Conservation (phyloP, 2,888 invertebrate species). For the Julus scandinavius region DNA sequence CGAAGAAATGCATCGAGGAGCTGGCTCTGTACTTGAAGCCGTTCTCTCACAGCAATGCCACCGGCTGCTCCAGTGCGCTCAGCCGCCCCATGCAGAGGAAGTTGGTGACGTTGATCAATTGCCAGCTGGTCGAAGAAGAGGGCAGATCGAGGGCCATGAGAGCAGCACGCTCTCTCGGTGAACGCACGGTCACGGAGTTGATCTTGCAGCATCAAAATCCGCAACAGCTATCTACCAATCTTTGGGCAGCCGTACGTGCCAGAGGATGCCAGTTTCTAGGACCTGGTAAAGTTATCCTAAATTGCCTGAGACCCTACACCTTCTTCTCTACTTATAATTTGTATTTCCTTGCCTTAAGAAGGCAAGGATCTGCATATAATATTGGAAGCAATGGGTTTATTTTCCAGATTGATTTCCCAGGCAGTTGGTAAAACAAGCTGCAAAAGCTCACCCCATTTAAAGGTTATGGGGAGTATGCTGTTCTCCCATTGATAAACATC, state of each 20-base stretch:
- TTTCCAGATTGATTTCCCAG: no score
- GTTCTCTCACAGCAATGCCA: slow-evolving; percentile 71
- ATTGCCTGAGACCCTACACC: not conserved
- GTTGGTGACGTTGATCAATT: slow-evolving; percentile 89
- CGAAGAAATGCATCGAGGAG: slow-evolving; percentile 86
- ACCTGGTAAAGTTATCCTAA: slow-evolving; percentile 71
- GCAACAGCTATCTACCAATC: slow-evolving; percentile 89
- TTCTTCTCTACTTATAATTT: no score
- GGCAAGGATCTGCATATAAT: no score
- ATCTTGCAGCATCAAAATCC: slow-evolving; percentile 96
- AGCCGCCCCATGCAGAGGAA: slow-evolving; percentile 97
- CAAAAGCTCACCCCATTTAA: no score
- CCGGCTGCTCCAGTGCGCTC: slow-evolving; percentile 66
- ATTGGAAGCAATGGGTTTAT: no score
- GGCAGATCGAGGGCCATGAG: slow-evolving; percentile 68
- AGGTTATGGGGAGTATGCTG: no score
- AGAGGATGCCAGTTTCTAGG: slow-evolving; percentile 98
- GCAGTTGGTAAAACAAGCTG: no score
- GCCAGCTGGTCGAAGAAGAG: slow-evolving; percentile 91
- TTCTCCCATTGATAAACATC: no score
- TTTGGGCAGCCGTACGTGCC: slow-evolving; percentile 97
- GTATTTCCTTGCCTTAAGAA: no score
- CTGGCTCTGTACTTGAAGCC: slow-evolving; percentile 89
- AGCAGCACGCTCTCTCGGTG: slow-evolving; percentile 91
- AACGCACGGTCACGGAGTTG: slow-evolving; percentile 92